phyloP scores from a whole-genome alignment of 2,797 vertebrate species.

The Notolepis coatsorum region DNA sequence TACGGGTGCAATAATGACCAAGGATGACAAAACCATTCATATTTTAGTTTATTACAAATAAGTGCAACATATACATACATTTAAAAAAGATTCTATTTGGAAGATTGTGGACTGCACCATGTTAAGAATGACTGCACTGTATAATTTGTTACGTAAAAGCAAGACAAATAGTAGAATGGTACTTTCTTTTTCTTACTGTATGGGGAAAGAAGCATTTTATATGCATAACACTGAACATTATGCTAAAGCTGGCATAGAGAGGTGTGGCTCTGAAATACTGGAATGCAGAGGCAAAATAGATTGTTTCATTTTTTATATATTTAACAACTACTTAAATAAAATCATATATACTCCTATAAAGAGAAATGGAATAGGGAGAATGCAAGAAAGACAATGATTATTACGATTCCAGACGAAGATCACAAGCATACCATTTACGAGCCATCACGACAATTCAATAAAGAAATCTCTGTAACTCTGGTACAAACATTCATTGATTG shows the following conservation, averaged over 20 bases:
- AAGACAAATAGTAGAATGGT: slow-evolving; percentile 3
- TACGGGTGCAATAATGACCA: slow-evolving; percentile 13
- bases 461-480: slow-evolving; percentile 21
- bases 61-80: slow-evolving; percentile 36
- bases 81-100: not conserved
- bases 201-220: not conserved
- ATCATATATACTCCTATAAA: not conserved
- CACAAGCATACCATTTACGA: slow-evolving; percentile 25
- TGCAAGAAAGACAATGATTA: slow-evolving; percentile 6
- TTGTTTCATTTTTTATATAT: not conserved
- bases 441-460: slow-evolving; percentile 29
- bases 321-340: not conserved
- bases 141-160: slow-evolving; percentile 6
- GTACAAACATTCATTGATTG: slow-evolving; percentile 37
- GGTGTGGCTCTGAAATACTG: slow-evolving; percentile 8
- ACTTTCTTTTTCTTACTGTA: slow-evolving; percentile 4
- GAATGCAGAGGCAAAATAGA: not conserved
- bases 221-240: slow-evolving; percentile 1
- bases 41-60: slow-evolving; percentile 64
- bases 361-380: not conserved
- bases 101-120: not conserved
- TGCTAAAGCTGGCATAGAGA: not conserved
- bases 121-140: no score
- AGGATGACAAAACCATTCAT: slow-evolving; percentile 26
- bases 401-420: slow-evolving; percentile 36